Base-by-base conservation (phyloP, 1,140 invertebrate species). In the Penaeus indicus region DNA sequence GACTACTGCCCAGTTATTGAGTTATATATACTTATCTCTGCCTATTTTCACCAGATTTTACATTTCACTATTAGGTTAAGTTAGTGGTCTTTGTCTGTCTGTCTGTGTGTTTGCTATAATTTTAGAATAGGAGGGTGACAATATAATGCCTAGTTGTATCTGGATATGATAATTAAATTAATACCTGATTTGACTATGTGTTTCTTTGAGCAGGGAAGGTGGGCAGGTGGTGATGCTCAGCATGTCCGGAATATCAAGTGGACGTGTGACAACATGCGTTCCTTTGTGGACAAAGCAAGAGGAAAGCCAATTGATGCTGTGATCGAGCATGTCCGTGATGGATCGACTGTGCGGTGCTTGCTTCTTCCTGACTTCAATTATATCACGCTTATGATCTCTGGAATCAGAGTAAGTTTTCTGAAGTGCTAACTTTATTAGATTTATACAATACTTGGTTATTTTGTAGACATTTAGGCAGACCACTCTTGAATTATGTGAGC, bases 281-380 rank as follows among this genome's bases (percentile, higher is more conserved):
- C 95, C 78, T 95, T 98, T 92, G 96, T 98, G 19, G 97, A 98
- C 85, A 95, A 96, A 89, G 95, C 95, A 89, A 95, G 95, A 60
- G 95, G 95, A 62, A 97, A 97, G 92, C 96, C 96, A 0, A 93
- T 98, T 19, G 94, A 95, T 92, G 97, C 97, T 80, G 95, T 99
- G 47, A 96, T 99, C 92, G 98, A 99, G 93, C 96, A 98, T 94
- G 98, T 99, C 1, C 94, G 98, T 88, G 98, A 99, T 94, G 98
- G 98, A 3, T 99, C 98, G 27, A 99, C 98, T 1, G 95, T 99
- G 3, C 94, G 98, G 89, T 96, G 96, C 1, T 97, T 99, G 91
- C 93, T 99, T 1, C 92, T 98, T 60, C 98, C 98, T 8, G 95
- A 96, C 32, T 98, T 96, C 92, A 95, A 97, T 90, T 96, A 97